phyloP scores from a whole-genome alignment of 1,140 invertebrate species.

The Adoxophyes honmai region DNA sequence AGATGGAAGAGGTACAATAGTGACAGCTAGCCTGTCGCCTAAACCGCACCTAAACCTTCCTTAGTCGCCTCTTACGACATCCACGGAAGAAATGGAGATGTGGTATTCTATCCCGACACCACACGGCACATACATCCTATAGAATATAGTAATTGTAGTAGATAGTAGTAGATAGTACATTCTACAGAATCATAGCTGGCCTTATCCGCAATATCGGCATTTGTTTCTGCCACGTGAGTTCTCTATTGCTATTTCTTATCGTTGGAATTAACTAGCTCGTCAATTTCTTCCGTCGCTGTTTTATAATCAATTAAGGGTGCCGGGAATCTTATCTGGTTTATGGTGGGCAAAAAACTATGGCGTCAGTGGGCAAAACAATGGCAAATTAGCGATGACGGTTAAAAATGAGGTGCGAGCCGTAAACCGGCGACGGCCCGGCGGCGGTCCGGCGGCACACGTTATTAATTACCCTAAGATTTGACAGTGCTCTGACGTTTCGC shows the following conservation, averaged over 20 bases:
- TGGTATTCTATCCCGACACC: too few relatives aligned
- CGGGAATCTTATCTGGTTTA: constrained; percentile 69
- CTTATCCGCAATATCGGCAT: too few relatives aligned
- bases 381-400: constrained; percentile 74
- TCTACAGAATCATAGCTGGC: too few relatives aligned
- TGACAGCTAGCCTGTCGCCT: too few relatives aligned
- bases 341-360: constrained; percentile 69
- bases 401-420: constrained; percentile 69
- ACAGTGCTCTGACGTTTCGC: constrained; percentile 24
- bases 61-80: too few relatives aligned
- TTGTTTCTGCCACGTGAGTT: too few relatives aligned
- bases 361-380: constrained; percentile 72
- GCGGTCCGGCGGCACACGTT: constrained; percentile 37
- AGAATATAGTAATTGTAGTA: too few relatives aligned
- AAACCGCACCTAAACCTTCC: too few relatives aligned
- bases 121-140: too few relatives aligned
- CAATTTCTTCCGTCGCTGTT: constrained; percentile 12
- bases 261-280: not conserved
- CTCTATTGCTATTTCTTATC: constrained; percentile 13
- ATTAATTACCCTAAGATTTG: constrained; percentile 46
- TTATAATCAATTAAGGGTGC: constrained; percentile 66
- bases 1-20: too few relatives aligned
- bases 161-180: too few relatives aligned
- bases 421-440: constrained; percentile 40
- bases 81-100: too few relatives aligned